Percentiles rank a stretch among this genome's conserved stretches.
These are phyloP conservation scores for Sarcophaga variegata DNA, from an alignment of 2,888 invertebrate species.

Conservation along the genomic window DNA sequence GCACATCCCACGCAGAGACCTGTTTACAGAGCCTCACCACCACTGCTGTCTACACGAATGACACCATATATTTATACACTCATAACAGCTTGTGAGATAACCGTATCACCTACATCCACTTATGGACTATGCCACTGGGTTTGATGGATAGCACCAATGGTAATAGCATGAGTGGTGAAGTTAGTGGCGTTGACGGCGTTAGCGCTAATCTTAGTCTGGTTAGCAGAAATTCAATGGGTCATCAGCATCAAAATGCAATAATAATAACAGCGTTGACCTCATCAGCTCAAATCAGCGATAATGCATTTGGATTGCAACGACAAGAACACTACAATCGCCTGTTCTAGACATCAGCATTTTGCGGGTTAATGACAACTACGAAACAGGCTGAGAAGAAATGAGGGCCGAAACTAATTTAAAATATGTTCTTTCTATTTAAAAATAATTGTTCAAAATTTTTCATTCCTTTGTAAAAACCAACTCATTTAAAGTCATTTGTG, in stretches of 20 bases:
- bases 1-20: conserved; percentile 79
- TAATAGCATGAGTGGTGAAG: conserved; percentile 31
- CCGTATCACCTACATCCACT: conserved; percentile 81
- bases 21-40: conserved; percentile 78
- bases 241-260: conserved; percentile 17
- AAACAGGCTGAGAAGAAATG: conserved; percentile 71
- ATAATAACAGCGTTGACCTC: conserved; percentile 58
- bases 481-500: no score
- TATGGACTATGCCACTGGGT: conserved; percentile 80
- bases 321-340: conserved; percentile 72
- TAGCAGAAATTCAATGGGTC: conserved; percentile 55
- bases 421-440: no score
- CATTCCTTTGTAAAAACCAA: no score
- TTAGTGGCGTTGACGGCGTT: conserved; percentile 42
- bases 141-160: conserved; percentile 59
- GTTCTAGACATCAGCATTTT: conserved; percentile 72
- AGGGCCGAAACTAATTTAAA: no score
- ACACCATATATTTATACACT: conserved; percentile 81
- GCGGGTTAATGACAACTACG: conserved; percentile 77
- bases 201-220: conserved; percentile 55
- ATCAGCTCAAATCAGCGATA: conserved; percentile 77
- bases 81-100: conserved; percentile 80
- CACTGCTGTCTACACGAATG: conserved; percentile 78
- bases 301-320: conserved; percentile 71
- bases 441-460: no score